Evolutionary conservation across 1,140 invertebrate species (phyloP), one percentile per base, ranked within the genome.

Genomic region (Diprion similis): DNA sequence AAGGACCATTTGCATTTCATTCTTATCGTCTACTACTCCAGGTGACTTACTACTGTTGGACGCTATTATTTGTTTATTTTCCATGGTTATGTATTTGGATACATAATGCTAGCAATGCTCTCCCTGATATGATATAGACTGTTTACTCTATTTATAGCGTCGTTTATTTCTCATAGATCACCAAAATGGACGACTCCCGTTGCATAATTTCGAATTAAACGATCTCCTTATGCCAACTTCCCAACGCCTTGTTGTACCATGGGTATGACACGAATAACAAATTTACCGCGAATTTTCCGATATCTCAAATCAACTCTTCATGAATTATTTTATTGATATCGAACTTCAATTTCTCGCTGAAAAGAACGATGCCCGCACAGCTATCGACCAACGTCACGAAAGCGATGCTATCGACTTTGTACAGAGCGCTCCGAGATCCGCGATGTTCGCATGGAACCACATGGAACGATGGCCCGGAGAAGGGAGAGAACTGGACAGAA

Each of bases 261-360:
- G 11, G 51, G 51, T 17, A 59, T 17, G 0, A 13, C 11, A 59
- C 51, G 18, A 37, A 75, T 74, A 73, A 80, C 78, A 68, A 83
- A 80, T 81, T 82, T 80, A 76, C 81, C 82, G 82, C 82, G 79
- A 76, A 74, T 70, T 72, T 46, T 73, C 78, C 79, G 79, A 79
- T 81, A 81, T 78, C 74, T 77, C 72, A 75, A 74, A 75, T 71
- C 71, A 64, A 70, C 72, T 70, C 77, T 73, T 81, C 71, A 76
- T 74, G 75, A 79, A 81, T 81, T 78, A 78, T 75, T 78, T 75
- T 73, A 76, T 73, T 78, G 77, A 79, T 80, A 83, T 84, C 83
- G 83, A 84, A 84, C 78, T 82, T 83, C 79, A 84, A 84, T 84
- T 80, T 81, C 80, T 84, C 83, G 83, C 76, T 83, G 78, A 75